phyloP scores from a whole-genome alignment of 2,888 invertebrate genomes.

The Onthophagus sagittarius region DNA sequence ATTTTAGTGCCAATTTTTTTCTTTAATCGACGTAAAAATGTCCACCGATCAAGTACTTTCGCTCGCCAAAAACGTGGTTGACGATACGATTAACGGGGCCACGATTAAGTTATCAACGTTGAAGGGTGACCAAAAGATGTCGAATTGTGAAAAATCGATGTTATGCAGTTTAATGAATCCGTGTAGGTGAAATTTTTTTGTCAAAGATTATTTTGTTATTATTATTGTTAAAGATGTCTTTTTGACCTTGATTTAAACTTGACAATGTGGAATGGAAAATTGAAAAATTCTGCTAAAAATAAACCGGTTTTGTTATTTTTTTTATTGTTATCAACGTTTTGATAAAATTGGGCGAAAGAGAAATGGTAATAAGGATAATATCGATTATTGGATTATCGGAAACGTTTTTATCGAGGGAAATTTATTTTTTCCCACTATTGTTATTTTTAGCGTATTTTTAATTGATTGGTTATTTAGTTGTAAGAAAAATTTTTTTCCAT shows the following conservation, averaged over 20 bases:
- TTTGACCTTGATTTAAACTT: not conserved
- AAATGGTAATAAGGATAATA: not conserved
- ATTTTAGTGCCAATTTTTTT: not conserved
- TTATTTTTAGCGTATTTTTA: too few relatives aligned
- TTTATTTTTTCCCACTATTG: not conserved
- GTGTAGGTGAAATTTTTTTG: constrained; percentile 44
- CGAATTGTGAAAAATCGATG: constrained; percentile 43
- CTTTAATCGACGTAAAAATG: constrained; percentile 20
- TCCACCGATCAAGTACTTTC: constrained; percentile 33
- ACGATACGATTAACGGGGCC: constrained; percentile 44
- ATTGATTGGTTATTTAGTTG: too few relatives aligned
- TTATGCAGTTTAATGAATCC: constrained; percentile 53
- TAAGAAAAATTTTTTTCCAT: too few relatives aligned
- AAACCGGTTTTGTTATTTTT: not conserved
- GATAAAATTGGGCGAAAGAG: not conserved
- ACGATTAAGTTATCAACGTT: constrained; percentile 37
- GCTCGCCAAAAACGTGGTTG: constrained; percentile 42
- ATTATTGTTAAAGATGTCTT: not conserved
- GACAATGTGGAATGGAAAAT: not conserved
- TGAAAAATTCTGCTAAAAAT: not conserved
- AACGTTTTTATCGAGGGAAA: not conserved
- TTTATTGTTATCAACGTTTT: not conserved
- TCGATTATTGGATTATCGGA: not conserved
- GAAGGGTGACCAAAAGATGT: constrained; percentile 23
- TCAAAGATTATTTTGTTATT: not conserved